Evolutionary conservation across 2,888 invertebrate genomes (phyloP).

Genomic region (Chrysolina americana): DNA sequence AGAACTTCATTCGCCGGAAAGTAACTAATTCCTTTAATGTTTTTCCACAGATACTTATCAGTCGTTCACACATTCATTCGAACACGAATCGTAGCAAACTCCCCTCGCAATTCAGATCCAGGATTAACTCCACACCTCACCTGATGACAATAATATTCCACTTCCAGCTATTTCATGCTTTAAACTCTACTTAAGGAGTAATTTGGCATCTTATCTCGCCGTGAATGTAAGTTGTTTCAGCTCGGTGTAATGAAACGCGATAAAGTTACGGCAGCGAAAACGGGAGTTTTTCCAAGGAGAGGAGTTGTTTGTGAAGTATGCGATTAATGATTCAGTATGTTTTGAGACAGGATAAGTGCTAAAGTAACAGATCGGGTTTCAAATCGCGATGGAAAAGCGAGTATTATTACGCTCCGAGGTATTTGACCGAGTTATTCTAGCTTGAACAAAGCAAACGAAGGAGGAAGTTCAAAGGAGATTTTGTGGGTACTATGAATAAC

Average conservation of each 20-base stretch:
- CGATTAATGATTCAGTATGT: slow-evolving; percentile 23
- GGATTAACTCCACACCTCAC: slow-evolving; percentile 20
- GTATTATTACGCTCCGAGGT: slow-evolving; percentile 2
- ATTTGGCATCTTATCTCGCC: slow-evolving; percentile 40
- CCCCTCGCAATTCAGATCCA: slow-evolving; percentile 6
- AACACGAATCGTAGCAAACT: background rate
- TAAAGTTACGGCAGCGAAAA: slow-evolving; percentile 29
- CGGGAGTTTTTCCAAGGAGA: slow-evolving; percentile 25
- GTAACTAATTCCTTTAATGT: too few relatives aligned
- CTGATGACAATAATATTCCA: slow-evolving; percentile 39
- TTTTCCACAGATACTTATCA: background rate
- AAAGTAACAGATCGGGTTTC: slow-evolving; percentile 13
- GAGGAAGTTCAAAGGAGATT: background rate
- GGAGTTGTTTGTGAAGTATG: slow-evolving; percentile 32
- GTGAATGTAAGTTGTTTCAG: slow-evolving; percentile 24
- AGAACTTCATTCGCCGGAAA: too few relatives aligned
- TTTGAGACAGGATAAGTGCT: slow-evolving; percentile 19
- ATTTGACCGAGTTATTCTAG: slow-evolving; percentile 16
- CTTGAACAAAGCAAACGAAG: background rate
- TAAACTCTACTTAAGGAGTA: slow-evolving; percentile 45
- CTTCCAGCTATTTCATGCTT: slow-evolving; percentile 38
- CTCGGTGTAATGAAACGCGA: slow-evolving; percentile 24
- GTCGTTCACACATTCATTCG: background rate
- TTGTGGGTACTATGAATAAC: background rate
- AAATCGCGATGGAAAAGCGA: slow-evolving; percentile 10